Conservation (phyloP, 1,140 invertebrate genomes). For the Spodoptera frugiperda region DNA sequence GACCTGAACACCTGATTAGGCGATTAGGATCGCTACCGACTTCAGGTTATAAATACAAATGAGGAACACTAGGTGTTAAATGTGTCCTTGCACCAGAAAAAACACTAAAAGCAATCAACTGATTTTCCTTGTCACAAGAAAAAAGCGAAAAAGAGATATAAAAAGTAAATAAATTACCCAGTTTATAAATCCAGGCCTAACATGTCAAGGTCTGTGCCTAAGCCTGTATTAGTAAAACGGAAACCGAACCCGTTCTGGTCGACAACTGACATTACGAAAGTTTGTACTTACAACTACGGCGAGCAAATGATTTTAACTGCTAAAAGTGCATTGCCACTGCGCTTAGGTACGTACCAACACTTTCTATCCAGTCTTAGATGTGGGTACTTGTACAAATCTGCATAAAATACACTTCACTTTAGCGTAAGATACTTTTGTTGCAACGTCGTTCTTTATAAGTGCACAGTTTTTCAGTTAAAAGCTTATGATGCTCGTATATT, state of each 20-base stretch:
- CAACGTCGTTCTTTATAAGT: no score
- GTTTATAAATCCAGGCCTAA: not conserved
- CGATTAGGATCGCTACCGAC: no score
- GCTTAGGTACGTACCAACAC: not conserved
- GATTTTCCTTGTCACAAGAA: not conserved
- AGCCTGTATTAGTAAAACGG: not conserved
- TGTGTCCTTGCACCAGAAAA: no score
- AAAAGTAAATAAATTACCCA: not conserved
- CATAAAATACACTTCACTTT: not conserved
- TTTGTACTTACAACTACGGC: not conserved
- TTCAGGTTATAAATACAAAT: no score
- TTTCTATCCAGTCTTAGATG: not conserved
- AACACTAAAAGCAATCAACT: not conserved
- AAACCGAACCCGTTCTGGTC: conserved; percentile 1
- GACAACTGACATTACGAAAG: conserved; percentile 13
- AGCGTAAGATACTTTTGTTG: no score
- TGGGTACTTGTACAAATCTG: not conserved
- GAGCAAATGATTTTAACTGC: not conserved
- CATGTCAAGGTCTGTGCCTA: not conserved
- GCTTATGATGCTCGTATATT: no score
- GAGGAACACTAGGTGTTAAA: no score
- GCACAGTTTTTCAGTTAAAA: no score
- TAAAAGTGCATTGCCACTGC: conserved; percentile 5
- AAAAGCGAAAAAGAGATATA: conserved; percentile 5
- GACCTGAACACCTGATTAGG: no score